Evolutionary conservation across 1,140 invertebrate species (phyloP).

Genomic region (Diuraphis noxia): DNA sequence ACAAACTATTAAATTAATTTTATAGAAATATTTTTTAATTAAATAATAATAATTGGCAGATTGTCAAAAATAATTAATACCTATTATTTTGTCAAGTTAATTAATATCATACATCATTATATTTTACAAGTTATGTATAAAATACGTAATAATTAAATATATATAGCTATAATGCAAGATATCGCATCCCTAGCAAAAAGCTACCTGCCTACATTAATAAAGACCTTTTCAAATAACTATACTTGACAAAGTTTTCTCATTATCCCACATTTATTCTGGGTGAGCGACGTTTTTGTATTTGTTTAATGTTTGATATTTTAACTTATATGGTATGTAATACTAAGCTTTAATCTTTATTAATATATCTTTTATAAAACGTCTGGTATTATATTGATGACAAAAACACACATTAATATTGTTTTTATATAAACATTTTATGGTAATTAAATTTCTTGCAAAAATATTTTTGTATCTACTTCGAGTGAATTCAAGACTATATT

Average conservation of each 20-base stretch:
- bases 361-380: background rate
- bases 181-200: background rate
- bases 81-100: background rate
- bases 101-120: constrained; percentile 7
- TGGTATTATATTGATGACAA: background rate
- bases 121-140: constrained; percentile 5
- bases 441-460: background rate
- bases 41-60: background rate
- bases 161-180: background rate
- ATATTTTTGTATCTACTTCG: background rate
- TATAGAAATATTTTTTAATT: background rate
- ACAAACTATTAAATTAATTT: background rate
- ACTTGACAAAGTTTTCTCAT: constrained; percentile 2
- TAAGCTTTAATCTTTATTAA: background rate
- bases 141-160: background rate
- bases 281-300: background rate
- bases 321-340: background rate
- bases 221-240: constrained; percentile 2
- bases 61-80: background rate
- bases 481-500: background rate
- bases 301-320: constrained; percentile 4
- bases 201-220: background rate
- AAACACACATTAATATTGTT: background rate
- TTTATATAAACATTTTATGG: background rate
- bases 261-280: background rate